Evolutionary conservation across 1,140 invertebrate genomes (phyloP).

Genomic region (Eumaeus atala): DNA sequence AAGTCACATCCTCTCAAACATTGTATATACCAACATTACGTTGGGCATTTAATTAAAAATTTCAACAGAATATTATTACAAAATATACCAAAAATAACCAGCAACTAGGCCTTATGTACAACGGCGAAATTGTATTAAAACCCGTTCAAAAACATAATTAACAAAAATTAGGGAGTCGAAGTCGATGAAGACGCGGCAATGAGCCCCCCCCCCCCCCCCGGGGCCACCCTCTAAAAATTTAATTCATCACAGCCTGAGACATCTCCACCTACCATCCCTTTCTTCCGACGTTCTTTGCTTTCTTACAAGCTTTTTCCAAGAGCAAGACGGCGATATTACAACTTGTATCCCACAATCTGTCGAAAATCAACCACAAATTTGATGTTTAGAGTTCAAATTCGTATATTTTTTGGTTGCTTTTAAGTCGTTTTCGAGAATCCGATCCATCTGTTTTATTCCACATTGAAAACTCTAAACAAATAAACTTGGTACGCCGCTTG

Average conservation of each 20-base stretch:
- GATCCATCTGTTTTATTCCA: conserved; percentile 58
- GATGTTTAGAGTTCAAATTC: conserved; percentile 20
- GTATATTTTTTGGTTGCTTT: background rate
- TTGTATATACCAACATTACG: too few species aligned
- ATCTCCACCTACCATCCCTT: conserved; percentile 62
- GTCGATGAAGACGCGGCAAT: conserved; percentile 54
- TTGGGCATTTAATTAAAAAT: too few species aligned
- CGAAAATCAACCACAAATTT: conserved; percentile 28
- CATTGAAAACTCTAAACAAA: conserved; percentile 69
- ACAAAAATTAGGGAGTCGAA: conserved; percentile 64
- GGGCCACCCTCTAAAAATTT: conserved; percentile 68
- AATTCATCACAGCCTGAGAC: conserved; percentile 71
- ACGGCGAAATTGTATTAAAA: conserved; percentile 19
- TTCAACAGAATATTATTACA: too few species aligned
- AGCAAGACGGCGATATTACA: conserved; percentile 42
- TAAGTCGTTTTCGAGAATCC: conserved; percentile 34
- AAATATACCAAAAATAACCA: too few species aligned
- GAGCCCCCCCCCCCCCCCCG: conserved; percentile 44
- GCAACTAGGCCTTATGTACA: conserved; percentile 1
- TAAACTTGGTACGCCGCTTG: conserved; percentile 52
- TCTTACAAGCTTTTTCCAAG: conserved; percentile 67
- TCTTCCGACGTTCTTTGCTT: conserved; percentile 68
- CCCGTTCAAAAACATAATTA: conserved; percentile 60
- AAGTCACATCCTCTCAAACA: too few species aligned
- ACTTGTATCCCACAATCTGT: conserved; percentile 32